Evolutionary conservation across 2,113 vertebrate genomes (phyloP).

Genomic region (Potamarius usumacintae): DNA sequence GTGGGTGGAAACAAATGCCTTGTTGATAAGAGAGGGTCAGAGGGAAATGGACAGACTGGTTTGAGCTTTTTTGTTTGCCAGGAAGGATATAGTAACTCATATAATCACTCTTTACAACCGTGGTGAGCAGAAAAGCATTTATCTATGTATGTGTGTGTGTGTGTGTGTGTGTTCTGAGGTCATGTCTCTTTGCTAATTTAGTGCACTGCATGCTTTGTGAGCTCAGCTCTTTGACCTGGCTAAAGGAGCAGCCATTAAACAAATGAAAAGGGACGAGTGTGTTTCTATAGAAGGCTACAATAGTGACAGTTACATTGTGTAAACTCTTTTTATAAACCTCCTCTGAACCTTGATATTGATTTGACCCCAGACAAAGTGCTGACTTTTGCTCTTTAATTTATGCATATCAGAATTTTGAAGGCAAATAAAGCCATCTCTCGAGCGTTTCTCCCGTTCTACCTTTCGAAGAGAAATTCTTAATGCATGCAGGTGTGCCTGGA

Average conservation of each 20-base stretch:
- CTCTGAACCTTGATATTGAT: constrained; percentile 43
- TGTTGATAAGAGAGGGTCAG: too few species aligned
- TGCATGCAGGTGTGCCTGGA: background rate
- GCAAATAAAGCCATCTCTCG: background rate
- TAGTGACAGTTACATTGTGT: constrained; percentile 46
- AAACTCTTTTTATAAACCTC: constrained; percentile 42
- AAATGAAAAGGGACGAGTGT: constrained; percentile 40
- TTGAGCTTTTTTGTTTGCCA: too few species aligned
- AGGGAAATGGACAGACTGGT: too few species aligned
- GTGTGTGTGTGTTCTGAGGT: background rate
- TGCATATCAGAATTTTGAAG: too few species aligned
- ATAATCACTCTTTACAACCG: too few species aligned
- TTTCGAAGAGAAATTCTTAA: background rate
- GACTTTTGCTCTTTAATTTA: background rate
- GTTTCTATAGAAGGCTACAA: constrained; percentile 36
- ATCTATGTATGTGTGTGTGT: background rate
- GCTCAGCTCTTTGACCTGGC: constrained; percentile 36
- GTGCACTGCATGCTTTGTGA: constrained; percentile 37
- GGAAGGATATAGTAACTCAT: too few species aligned
- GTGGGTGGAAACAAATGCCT: too few species aligned
- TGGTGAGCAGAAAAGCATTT: too few species aligned
- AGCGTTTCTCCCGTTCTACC: background rate
- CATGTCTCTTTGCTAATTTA: constrained; percentile 45
- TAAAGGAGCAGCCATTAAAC: constrained; percentile 40
- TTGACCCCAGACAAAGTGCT: background rate